These are phyloP conservation scores for Scaptomyza graminum DNA, from an alignment of 1,140 invertebrate species.

Conservation along the genomic window DNA sequence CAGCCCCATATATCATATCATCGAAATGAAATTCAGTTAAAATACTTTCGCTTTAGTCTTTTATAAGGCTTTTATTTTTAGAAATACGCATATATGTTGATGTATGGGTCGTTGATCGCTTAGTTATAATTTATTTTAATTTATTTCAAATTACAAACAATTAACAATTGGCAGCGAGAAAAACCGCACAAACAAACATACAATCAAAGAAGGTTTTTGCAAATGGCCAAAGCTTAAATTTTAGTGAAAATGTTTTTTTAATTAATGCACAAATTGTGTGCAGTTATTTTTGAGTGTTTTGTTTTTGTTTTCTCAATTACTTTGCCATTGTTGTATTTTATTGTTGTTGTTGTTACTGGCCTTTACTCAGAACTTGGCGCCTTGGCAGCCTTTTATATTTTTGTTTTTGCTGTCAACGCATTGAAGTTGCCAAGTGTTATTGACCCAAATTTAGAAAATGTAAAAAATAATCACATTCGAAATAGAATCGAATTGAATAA, in stretches of 20 bases:
- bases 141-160: constrained; percentile 30
- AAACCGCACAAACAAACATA: constrained; percentile 15
- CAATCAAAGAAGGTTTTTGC: not conserved
- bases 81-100: not conserved
- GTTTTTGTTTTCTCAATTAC: constrained; percentile 47
- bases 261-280: constrained; percentile 61
- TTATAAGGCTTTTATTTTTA: constrained; percentile 5
- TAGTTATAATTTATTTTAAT: constrained; percentile 34
- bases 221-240: constrained; percentile 46
- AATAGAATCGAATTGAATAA: constrained; percentile 60
- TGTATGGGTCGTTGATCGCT: constrained; percentile 22
- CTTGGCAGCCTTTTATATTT: constrained; percentile 54
- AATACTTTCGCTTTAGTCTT: constrained; percentile 39
- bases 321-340: constrained; percentile 46
- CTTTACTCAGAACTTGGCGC: constrained; percentile 71
- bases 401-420: constrained; percentile 52
- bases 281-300: not conserved
- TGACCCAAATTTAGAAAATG: constrained; percentile 69
- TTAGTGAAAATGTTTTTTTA: constrained; percentile 71
- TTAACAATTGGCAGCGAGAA: constrained; percentile 1
- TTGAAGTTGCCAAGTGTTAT: constrained; percentile 79
- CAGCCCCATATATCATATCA: not conserved
- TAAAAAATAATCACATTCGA: constrained; percentile 48
- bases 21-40: constrained; percentile 5
- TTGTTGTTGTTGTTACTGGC: constrained; percentile 41